These are phyloP conservation scores for Oreocharis arfaki DNA, from an alignment of 2,113 vertebrate genomes.

Conservation along the genomic window DNA sequence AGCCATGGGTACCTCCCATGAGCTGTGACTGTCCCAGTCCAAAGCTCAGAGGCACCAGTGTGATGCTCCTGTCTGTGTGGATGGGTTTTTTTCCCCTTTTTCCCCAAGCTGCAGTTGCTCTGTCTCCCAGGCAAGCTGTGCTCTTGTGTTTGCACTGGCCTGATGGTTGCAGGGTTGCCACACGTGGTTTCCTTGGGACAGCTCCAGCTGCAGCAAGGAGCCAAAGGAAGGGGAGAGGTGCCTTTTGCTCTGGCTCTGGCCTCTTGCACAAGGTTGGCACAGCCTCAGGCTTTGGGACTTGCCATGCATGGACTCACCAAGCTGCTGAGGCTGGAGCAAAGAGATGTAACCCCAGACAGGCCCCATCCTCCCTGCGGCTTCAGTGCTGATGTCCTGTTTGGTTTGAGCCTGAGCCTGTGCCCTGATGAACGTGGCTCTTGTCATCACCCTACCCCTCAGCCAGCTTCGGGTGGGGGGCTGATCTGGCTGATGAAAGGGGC, in stretches of 20 bases:
- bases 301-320: rapidly evolving
- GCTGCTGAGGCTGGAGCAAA: not conserved
- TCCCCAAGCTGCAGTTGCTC: not conserved
- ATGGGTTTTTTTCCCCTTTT: not conserved
- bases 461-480: not conserved
- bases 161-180: not conserved
- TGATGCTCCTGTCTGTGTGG: not conserved
- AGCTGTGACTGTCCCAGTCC: not conserved
- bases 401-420: conserved; percentile 40
- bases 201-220: not conserved
- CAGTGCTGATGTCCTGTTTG: not conserved
- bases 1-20: not conserved
- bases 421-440: conserved; percentile 24
- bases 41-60: not conserved
- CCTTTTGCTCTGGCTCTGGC: not conserved
- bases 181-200: not conserved
- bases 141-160: not conserved
- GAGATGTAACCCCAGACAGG: not conserved
- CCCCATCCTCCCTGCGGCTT: not conserved
- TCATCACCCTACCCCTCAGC: not conserved
- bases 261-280: not conserved
- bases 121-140: not conserved
- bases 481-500: not conserved
- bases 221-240: not conserved
- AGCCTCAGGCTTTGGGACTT: not conserved